Evolutionary conservation across 1,140 invertebrate genomes (phyloP).

Genomic region (Zelostemma sp.): DNA sequence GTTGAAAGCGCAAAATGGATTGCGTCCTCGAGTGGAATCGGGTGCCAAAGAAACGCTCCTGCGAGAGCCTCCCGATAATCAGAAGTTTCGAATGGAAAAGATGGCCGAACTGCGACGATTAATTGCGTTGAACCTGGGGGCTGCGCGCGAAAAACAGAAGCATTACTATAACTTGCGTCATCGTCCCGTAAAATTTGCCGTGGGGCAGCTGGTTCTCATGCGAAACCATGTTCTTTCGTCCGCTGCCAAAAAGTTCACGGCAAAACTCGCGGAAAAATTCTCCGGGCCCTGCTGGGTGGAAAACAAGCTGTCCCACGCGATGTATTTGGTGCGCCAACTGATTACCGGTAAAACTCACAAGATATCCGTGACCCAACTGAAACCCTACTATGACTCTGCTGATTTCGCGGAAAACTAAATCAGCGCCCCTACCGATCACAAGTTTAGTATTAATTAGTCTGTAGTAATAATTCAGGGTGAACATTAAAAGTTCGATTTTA

Average conservation of each 20-base stretch:
- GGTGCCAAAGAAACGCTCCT: not conserved
- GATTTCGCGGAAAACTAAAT: no score
- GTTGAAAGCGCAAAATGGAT: not conserved
- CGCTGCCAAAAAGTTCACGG: slow-evolving; percentile 33
- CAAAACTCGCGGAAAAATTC: slow-evolving; percentile 57
- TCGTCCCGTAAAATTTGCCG: slow-evolving; percentile 7
- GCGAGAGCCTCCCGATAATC: slow-evolving; percentile 1
- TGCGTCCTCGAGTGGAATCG: not conserved
- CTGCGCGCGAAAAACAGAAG: slow-evolving; percentile 19
- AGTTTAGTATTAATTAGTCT: no score
- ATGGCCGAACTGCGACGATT: slow-evolving; percentile 8
- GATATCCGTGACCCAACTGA: slow-evolving; percentile 16
- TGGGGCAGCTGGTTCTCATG: slow-evolving; percentile 26
- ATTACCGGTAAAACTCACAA: slow-evolving; percentile 4
- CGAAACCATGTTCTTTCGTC: slow-evolving; percentile 44
- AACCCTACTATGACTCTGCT: no score
- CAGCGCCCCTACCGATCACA: no score
- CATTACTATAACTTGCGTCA: slow-evolving; percentile 25
- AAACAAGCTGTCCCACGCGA: slow-evolving; percentile 27
- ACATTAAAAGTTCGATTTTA: no score
- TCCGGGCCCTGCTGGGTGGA: slow-evolving; percentile 57
- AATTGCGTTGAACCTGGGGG: slow-evolving; percentile 12
- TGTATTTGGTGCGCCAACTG: slow-evolving; percentile 35
- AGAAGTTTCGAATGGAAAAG: slow-evolving; percentile 19
- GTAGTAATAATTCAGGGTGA: no score